Percentiles rank a stretch among this genome's conserved stretches.
Conservation (phyloP, 2,113 vertebrate species). For the Megalops atlanticus region DNA sequence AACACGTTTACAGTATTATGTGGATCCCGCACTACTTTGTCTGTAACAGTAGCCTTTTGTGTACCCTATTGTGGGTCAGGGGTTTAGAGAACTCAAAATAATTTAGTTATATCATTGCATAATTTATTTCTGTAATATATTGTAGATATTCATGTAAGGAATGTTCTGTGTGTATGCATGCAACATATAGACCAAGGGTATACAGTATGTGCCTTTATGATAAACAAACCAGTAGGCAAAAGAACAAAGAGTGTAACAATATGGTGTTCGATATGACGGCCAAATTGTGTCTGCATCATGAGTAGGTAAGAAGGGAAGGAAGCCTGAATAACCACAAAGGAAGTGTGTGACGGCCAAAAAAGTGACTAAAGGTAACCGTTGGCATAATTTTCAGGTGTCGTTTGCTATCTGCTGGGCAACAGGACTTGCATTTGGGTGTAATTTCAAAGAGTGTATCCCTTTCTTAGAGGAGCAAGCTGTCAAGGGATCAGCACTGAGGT, state of each 20-base stretch:
- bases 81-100: neutral
- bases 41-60: neutral
- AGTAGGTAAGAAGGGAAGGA: neutral
- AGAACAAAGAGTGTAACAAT: neutral
- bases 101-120: conserved; percentile 7
- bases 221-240: neutral
- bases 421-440: neutral
- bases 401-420: neutral
- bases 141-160: neutral
- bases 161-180: neutral
- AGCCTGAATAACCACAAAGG: neutral
- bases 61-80: conserved; percentile 11
- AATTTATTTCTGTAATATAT: neutral
- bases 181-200: neutral
- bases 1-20: too few relatives aligned
- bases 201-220: neutral
- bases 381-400: neutral
- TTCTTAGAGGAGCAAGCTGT: neutral
- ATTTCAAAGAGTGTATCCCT: neutral
- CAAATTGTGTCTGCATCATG: neutral
- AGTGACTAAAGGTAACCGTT: neutral
- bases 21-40: too few relatives aligned
- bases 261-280: neutral
- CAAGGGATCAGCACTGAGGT: neutral
- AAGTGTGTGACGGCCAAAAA: neutral